Percentiles rank a stretch among this genome's conserved stretches.
These are phyloP conservation scores for Polypterus bichir DNA, from an alignment of 2,113 vertebrate genomes.

Conservation along the genomic window DNA sequence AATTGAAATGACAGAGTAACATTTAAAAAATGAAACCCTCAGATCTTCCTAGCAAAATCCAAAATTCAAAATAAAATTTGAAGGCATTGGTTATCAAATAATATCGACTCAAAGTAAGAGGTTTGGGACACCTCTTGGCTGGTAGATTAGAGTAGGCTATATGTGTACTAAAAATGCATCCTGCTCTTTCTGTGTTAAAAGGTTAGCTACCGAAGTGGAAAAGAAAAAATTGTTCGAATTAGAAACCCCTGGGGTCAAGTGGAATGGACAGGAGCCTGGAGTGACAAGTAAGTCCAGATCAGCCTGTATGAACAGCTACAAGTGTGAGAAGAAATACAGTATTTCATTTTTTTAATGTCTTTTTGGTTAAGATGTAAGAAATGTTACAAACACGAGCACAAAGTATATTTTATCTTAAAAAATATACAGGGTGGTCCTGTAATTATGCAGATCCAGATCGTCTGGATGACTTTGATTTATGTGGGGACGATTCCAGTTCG, in stretches of 20 bases:
- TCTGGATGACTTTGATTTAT: too few species aligned
- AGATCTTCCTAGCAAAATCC: too few species aligned
- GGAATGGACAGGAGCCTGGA: slow-evolving; percentile 81
- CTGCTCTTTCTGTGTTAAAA: not conserved
- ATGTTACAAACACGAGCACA: too few species aligned
- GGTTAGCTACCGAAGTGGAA: not conserved
- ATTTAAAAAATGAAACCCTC: too few species aligned
- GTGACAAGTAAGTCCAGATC: slow-evolving; percentile 51
- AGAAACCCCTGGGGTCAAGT: slow-evolving; percentile 77
- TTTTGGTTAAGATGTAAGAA: not conserved
- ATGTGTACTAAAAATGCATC: not conserved
- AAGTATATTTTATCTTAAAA: too few species aligned
- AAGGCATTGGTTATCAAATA: not conserved
- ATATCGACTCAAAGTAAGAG: not conserved
- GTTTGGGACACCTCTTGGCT: too few species aligned
- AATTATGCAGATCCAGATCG: too few species aligned
- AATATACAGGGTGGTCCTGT: too few species aligned
- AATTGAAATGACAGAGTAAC: too few species aligned
- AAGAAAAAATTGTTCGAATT: slow-evolving; percentile 49
- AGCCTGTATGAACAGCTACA: too few species aligned
- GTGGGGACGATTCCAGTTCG: too few species aligned
- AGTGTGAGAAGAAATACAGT: not conserved
- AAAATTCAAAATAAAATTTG: too few species aligned
- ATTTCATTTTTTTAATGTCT: not conserved
- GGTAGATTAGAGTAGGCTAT: not conserved